A percentile compares a stretch with the other conserved stretches of the same genome.
Evolutionary conservation across 1,140 invertebrate species (phyloP).

Genomic region (Chironomus tepperi): DNA sequence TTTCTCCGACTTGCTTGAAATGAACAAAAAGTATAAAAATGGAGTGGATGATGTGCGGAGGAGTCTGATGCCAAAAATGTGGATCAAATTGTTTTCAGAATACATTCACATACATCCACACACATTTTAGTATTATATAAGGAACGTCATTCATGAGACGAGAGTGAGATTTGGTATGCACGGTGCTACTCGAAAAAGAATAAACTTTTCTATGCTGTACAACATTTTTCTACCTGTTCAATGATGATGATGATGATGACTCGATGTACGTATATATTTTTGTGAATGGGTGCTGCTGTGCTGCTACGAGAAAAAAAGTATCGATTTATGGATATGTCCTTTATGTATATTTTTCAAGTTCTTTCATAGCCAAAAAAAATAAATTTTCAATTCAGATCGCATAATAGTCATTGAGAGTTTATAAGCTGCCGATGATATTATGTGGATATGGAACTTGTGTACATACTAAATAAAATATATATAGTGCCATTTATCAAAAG

Average conservation of each 20-base stretch:
- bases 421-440: too few species aligned
- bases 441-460: too few species aligned
- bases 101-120: not conserved
- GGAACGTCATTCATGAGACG: slow-evolving; percentile 10
- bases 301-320: not conserved
- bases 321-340: slow-evolving; percentile 21
- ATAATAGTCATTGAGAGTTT: not conserved
- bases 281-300: slow-evolving; percentile 10
- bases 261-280: not conserved
- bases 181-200: not conserved
- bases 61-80: slow-evolving; percentile 16
- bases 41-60: not conserved
- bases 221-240: not conserved
- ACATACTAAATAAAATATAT: not conserved
- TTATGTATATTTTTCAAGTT: not conserved
- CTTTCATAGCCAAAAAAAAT: not conserved
- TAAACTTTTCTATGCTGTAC: not conserved
- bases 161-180: slow-evolving; percentile 9
- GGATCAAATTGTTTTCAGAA: not conserved
- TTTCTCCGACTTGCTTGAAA: not conserved
- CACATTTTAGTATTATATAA: not conserved
- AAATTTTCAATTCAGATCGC: slow-evolving; percentile 23
- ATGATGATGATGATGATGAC: not conserved
- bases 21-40: too few species aligned
- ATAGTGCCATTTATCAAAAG: not conserved